Evolutionary conservation across 23 tunicate genomes (phyloP).

Genomic region (Clavelina lepadiformis): DNA sequence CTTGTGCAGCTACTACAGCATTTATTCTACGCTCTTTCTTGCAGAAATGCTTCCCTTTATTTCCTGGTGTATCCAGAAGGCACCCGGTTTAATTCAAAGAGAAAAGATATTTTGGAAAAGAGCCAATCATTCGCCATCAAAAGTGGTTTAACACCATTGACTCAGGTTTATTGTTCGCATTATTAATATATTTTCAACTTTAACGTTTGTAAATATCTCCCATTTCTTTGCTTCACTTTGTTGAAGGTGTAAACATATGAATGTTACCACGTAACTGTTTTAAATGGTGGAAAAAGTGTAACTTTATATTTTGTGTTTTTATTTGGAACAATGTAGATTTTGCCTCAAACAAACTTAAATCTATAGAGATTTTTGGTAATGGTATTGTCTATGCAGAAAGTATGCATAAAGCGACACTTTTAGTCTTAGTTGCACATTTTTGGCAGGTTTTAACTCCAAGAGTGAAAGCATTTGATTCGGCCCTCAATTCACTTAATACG

Average conservation of each 20-base stretch:
- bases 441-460: slow-evolving; percentile 56
- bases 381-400: too few species aligned
- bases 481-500: slow-evolving; percentile 13
- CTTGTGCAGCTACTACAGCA: too few species aligned
- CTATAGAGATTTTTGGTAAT: too few species aligned
- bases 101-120: slow-evolving; percentile 31
- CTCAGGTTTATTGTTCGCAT: slow-evolving; percentile 14
- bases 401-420: too few species aligned
- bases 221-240: too few species aligned
- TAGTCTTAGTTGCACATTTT: background rate
- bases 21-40: too few species aligned
- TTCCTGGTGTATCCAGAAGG: slow-evolving; percentile 63
- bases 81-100: slow-evolving; percentile 37
- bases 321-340: too few species aligned
- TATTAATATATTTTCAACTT: background rate
- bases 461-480: slow-evolving; percentile 63
- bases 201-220: background rate
- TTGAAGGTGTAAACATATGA: too few species aligned
- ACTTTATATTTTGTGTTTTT: too few species aligned
- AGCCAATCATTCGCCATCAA: slow-evolving; percentile 41
- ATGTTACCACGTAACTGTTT: too few species aligned
- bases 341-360: too few species aligned
- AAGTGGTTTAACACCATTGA: slow-evolving; percentile 27
- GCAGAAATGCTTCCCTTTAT: slow-evolving; percentile 43
- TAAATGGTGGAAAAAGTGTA: too few species aligned